Conservation (phyloP, 2,888 invertebrate species). For the Melikaiella ostensackeni region DNA sequence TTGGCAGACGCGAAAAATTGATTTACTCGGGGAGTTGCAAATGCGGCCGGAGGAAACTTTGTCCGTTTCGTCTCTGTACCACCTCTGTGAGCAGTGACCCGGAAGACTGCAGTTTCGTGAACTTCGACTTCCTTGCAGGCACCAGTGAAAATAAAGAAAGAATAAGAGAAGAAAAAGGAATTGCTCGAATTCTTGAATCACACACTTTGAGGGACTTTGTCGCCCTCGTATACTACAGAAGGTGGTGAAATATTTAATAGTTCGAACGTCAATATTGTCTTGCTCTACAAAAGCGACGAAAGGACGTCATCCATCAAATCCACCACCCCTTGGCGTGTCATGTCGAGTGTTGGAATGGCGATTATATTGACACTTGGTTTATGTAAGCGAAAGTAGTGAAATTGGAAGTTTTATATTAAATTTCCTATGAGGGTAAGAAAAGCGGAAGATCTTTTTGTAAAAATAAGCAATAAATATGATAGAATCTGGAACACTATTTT, state of each 20-base stretch:
- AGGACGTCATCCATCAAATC: slow-evolving; percentile 25
- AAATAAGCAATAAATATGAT: too few relatives aligned
- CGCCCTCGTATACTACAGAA: neutral
- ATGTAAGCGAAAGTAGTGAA: neutral
- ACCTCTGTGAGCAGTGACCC: slow-evolving; percentile 51
- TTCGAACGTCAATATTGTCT: slow-evolving; percentile 22
- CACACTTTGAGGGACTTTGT: neutral
- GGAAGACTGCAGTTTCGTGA: slow-evolving; percentile 55
- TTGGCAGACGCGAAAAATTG: slow-evolving; percentile 60
- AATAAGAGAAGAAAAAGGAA: neutral
- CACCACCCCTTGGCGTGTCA: neutral
- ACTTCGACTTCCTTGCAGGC: slow-evolving; percentile 38
- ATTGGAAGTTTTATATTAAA: slow-evolving; percentile 6
- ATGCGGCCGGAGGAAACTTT: slow-evolving; percentile 50
- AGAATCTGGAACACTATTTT: too few relatives aligned
- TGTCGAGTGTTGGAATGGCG: slow-evolving; percentile 10
- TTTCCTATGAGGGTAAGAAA: neutral
- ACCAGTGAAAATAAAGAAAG: slow-evolving; percentile 6
- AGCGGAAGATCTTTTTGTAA: neutral
- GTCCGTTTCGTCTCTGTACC: slow-evolving; percentile 38
- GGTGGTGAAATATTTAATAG: slow-evolving; percentile 32
- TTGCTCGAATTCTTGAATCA: slow-evolving; percentile 4
- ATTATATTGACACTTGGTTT: slow-evolving; percentile 19
- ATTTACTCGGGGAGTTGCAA: slow-evolving; percentile 61
- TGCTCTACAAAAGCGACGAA: neutral